Base-by-base conservation (phyloP, 1,140 invertebrate species). In the Cherax destructor region DNA sequence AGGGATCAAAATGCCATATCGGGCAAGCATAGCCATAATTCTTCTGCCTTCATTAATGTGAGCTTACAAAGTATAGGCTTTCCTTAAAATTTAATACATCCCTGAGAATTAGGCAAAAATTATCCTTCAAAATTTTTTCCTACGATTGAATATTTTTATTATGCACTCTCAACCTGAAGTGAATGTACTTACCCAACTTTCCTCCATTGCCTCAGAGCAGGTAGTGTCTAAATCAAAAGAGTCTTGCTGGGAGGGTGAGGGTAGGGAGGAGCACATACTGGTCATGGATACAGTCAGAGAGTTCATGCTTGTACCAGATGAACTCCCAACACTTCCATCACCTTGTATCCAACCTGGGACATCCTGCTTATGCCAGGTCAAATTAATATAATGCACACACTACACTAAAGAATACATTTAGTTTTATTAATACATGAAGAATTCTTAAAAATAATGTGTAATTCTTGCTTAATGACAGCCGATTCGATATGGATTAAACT, bases 241-340 rank as follows among this genome's bases (percentile, higher is more conserved):
- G 21, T 88, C 87, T 30, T 83, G 87, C 50, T 81, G 78, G 30
- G 87, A 88, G 24, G 87, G 87, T 21, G 87, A 88, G 41, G 87
- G 79, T 7, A 88, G 61, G 79, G 87, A 83, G 7, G 87, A 88
- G 49, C 79, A 61, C 87, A 88, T 83, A 41, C 87, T 88, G 21
- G 78, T 88, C 79, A 88, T 24, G 59, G 87, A 88, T 13, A 86
- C 47, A 50, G 50, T 86, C 74, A 86, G 47, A 0, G 85, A 86
- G 85, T 86, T 86, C 87, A 88, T 83, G 49, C 87, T 88, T 9
- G 87, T 88, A 5, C 78, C 65, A 3, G 87, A 88, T 11, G 87
- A 83, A 61, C 79, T 88, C 59, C 87, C 79, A 52, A 88, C 47
- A 61, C 87, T 88, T 9, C 87, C 87, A 4, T 79, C 87, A 49